These are phyloP conservation scores for Scaptomyza graminum DNA, from an alignment of 1,140 invertebrate genomes.

Conservation along the genomic window DNA sequence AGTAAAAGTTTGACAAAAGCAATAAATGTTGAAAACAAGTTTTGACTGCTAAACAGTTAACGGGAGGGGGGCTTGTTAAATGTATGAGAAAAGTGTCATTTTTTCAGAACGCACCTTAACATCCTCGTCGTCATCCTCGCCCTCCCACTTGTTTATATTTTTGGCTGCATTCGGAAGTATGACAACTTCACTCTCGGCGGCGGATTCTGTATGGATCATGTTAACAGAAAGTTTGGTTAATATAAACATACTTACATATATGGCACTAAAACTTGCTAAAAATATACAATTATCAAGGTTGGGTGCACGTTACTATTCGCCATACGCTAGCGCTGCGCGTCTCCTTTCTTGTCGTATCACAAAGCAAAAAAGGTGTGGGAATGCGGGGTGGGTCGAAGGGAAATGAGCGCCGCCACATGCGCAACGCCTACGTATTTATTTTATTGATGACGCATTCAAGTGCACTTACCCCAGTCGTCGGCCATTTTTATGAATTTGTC, in stretches of 20 bases:
- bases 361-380: not conserved
- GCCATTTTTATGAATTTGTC: constrained; percentile 61
- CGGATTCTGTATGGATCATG: constrained; percentile 60
- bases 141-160: constrained; percentile 91
- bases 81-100: not conserved
- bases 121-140: constrained; percentile 93
- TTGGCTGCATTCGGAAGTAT: constrained; percentile 64
- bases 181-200: constrained; percentile 74
- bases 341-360: constrained; percentile 22
- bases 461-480: constrained; percentile 83
- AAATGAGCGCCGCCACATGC: constrained; percentile 51
- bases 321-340: constrained; percentile 8
- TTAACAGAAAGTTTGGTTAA: constrained; percentile 33
- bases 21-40: constrained; percentile 51
- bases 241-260: constrained; percentile 20
- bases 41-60: constrained; percentile 21
- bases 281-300: constrained; percentile 73
- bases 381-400: constrained; percentile 11
- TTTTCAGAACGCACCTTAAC: constrained; percentile 88
- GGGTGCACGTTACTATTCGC: constrained; percentile 42
- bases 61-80: not conserved
- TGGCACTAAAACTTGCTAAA: constrained; percentile 52
- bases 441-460: constrained; percentile 59
- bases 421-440: constrained; percentile 63
- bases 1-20: constrained; percentile 57